A percentile compares a stretch with the other conserved stretches of the same genome.
Evolutionary conservation across 2,888 invertebrate genomes (phyloP).

Genomic region (Crioceris asparagi): DNA sequence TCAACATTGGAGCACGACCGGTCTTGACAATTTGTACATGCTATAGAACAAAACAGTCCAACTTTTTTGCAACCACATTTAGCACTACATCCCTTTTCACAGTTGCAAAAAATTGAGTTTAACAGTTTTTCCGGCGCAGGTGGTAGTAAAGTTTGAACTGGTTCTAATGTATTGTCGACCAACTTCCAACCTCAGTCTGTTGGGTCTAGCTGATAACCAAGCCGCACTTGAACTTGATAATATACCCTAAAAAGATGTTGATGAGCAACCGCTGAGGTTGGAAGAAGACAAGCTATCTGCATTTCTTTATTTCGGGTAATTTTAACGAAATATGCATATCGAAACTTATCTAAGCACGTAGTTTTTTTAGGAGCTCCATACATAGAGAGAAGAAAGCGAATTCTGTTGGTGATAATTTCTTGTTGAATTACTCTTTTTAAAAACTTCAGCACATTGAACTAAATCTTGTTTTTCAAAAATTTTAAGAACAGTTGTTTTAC

Average conservation of each 20-base stretch:
- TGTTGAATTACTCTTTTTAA: neutral
- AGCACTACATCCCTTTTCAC: too few relatives aligned
- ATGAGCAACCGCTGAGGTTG: neutral
- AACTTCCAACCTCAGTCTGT: neutral
- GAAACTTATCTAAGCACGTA: neutral
- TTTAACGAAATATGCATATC: too few relatives aligned
- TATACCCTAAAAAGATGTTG: neutral
- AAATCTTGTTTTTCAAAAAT: neutral
- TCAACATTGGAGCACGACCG: too few relatives aligned
- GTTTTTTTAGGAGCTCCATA: neutral
- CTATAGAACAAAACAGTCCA: too few relatives aligned
- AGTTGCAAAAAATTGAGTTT: too few relatives aligned
- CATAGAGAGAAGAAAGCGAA: neutral
- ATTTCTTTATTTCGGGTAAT: too few relatives aligned
- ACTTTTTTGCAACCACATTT: too few relatives aligned
- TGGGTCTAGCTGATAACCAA: neutral
- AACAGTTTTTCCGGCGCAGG: too few relatives aligned
- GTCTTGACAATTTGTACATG: too few relatives aligned
- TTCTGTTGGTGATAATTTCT: neutral
- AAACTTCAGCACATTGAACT: neutral
- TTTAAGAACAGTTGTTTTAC: slow-evolving; percentile 4
- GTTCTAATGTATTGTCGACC: too few relatives aligned
- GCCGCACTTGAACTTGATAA: neutral
- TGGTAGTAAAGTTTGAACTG: too few relatives aligned
- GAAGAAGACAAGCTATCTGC: too few relatives aligned